A percentile compares a stretch with the other conserved stretches of the same genome.
These are phyloP conservation scores for Bostrychus sinensis DNA, from an alignment of 2,113 vertebrate species.

Conservation along the genomic window DNA sequence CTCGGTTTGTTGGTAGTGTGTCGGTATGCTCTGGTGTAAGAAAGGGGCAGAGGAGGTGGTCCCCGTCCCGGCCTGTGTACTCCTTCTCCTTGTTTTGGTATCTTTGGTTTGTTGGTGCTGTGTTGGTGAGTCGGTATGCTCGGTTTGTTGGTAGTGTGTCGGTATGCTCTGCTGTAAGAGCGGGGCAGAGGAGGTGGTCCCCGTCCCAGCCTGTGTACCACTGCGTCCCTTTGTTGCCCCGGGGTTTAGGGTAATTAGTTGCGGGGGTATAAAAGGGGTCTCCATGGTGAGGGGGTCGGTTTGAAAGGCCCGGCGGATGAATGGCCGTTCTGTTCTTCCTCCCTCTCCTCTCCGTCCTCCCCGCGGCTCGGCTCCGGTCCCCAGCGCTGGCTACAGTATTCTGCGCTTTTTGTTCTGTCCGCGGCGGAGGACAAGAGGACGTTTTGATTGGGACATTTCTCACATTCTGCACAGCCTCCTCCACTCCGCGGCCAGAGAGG, in stretches of 20 bases:
- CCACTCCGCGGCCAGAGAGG: neutral
- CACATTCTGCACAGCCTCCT: slow-evolving; percentile 59
- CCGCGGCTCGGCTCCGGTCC: slow-evolving; percentile 78
- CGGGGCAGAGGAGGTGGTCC: slow-evolving; percentile 65
- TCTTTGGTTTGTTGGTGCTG: too few relatives aligned
- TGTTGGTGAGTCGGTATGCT: too few relatives aligned
- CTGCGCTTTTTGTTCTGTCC: slow-evolving; percentile 44
- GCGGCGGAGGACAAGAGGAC: slow-evolving; percentile 48
- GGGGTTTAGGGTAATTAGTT: slow-evolving; percentile 79
- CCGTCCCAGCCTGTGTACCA: slow-evolving; percentile 65
- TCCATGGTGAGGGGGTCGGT: slow-evolving; percentile 76
- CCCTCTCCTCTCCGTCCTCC: slow-evolving; percentile 73
- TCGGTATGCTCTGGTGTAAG: slow-evolving; percentile 65
- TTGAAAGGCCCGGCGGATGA: slow-evolving; percentile 79
- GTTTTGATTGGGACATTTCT: slow-evolving; percentile 75
- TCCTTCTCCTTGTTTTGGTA: too few relatives aligned
- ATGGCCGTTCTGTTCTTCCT: slow-evolving; percentile 79
- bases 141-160: slow-evolving; percentile 40
- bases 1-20: slow-evolving; percentile 20
- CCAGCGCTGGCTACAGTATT: slow-evolving; percentile 76
- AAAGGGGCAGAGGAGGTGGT: slow-evolving; percentile 63
- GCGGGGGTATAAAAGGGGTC: slow-evolving; percentile 76
- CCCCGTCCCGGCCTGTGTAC: slow-evolving; percentile 65
- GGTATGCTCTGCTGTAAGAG: slow-evolving; percentile 59
- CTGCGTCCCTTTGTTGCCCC: slow-evolving; percentile 56